Evolutionary conservation across 1,140 invertebrate genomes (phyloP), one percentile per base, ranked within the genome.

Genomic region (Hypothenemus hampei): DNA sequence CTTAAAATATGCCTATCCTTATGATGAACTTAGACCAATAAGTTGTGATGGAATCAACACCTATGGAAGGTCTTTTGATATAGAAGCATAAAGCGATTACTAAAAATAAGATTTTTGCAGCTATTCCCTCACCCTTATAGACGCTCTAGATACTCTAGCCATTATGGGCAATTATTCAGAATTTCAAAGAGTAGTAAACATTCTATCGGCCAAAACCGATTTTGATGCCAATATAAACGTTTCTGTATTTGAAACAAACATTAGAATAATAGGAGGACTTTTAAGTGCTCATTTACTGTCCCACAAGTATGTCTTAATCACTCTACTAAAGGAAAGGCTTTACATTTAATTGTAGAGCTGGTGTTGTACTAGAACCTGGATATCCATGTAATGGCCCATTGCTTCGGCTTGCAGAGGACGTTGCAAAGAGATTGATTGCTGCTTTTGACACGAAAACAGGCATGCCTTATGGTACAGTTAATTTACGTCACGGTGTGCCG

Each of bases 211-310:
- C 10, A 87, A 86, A 66, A 81, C 83, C 57, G 82, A 96, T 68
- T 97, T 98, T 77, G 93, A 99, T 75, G 82, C 85, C 23, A 94
- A 99, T 68, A 97, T 98, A 21, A 99, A 99, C 81, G 96, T 98
- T 0, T 98, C 95, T 33, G 97, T 99, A 0, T 99, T 99, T 83
- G 97, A 99, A 78, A 99, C 97, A 3, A 99, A 99, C 72, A 99
- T 99, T 47, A 78, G 97, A 71, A 95, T 99, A 62, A 86, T 99
- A 59, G 97, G 97, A 21, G 97, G 97, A 4, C 74, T 99, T 6
- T 72, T 99, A 0, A 96, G 93, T 72, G 97, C 96, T 11, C 97
- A 99, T 81, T 77, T 99, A 52, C 68, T 99, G 20, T 92, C 91
- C 11, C 81, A 85, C 58, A 82, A 79, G 82, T 85, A 74, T 75